Evolutionary conservation across 2,113 vertebrate genomes (phyloP).

Genomic region (Amazona vittata): DNA sequence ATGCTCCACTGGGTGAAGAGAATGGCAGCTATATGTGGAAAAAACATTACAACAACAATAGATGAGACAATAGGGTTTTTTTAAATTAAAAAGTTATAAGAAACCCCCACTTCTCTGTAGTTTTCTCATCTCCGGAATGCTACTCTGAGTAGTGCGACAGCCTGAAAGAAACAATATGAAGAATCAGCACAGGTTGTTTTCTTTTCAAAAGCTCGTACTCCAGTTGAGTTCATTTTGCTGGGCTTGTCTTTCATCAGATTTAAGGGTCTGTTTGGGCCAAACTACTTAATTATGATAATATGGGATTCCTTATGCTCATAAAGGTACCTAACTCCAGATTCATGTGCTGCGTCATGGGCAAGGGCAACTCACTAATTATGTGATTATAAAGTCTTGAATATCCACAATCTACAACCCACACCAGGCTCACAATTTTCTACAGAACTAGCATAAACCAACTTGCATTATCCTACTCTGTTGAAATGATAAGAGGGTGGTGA

Average conservation of each 20-base stretch:
- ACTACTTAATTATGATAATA: neutral
- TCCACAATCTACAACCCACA: neutral
- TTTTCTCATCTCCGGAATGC: neutral
- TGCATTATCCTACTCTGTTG: neutral
- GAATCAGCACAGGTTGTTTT: neutral
- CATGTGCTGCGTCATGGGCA: fast-evolving
- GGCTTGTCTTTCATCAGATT: neutral
- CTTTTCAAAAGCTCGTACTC: neutral
- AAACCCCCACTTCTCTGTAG: neutral
- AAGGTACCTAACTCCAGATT: neutral
- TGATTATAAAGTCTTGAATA: neutral
- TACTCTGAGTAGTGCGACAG: neutral
- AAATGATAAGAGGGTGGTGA: neutral
- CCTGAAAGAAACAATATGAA: neutral
- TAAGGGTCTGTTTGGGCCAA: neutral
- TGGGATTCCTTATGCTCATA: neutral
- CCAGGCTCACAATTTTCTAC: neutral
- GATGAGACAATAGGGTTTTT: constrained; percentile 43
- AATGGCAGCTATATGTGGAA: constrained; percentile 89
- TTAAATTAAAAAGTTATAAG: constrained; percentile 28
- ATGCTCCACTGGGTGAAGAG: constrained; percentile 90
- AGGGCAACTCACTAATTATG: neutral
- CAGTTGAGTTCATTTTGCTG: neutral
- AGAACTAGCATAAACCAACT: neutral
- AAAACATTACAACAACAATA: constrained; percentile 46